phyloP scores from a whole-genome alignment of 2,113 vertebrate genomes.

The Phrynosoma platyrhinos region DNA sequence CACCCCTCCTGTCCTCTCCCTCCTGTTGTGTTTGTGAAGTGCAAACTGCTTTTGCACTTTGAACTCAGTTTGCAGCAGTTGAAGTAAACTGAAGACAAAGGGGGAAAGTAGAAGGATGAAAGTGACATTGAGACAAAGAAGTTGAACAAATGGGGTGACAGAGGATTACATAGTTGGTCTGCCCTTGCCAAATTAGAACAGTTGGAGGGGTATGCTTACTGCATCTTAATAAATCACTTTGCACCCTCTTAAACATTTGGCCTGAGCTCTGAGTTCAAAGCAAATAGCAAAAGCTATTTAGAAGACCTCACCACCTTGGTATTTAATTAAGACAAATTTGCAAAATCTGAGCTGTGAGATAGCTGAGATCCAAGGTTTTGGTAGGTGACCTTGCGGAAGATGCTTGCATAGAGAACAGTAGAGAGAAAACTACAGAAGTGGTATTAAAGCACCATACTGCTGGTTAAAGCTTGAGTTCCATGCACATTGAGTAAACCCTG shows the following conservation, averaged over 20 bases:
- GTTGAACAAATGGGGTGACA: no score
- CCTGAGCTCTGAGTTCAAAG: not conserved
- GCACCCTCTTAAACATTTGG: not conserved
- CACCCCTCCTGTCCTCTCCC: no score
- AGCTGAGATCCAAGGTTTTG: not conserved
- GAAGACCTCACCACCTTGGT: not conserved
- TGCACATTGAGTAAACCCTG: not conserved
- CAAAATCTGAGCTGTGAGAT: not conserved
- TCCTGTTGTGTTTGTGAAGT: no score
- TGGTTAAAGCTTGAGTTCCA: not conserved
- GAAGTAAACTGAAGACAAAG: no score
- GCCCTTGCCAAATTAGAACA: no score
- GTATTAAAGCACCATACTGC: not conserved
- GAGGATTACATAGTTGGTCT: no score
- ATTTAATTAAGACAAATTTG: constrained; percentile 31
- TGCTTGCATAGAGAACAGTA: not conserved
- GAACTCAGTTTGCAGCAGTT: no score
- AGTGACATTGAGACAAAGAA: no score
- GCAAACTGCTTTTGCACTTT: no score
- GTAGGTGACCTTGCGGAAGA: not conserved
- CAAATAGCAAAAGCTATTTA: not conserved
- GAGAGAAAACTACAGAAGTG: not conserved
- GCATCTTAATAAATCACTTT: not conserved
- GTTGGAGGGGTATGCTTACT: no score
- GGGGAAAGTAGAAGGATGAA: no score